Conservation (phyloP, 2,888 invertebrate genomes). For the Tolmerus cingulatus region DNA sequence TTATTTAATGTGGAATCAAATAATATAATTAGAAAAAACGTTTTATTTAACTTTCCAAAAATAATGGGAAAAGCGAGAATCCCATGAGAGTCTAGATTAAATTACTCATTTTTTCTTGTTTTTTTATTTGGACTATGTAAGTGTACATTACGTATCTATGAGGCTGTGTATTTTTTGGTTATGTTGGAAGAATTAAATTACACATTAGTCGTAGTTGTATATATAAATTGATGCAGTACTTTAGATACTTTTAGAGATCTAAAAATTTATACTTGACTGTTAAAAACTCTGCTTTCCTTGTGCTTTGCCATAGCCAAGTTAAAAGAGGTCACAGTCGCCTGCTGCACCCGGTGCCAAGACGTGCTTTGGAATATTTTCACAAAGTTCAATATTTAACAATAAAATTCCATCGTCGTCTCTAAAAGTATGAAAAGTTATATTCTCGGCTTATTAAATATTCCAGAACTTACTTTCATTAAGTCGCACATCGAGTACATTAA, state of each 20-base stretch:
- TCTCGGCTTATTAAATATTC: constrained; percentile 47
- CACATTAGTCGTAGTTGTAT: no score
- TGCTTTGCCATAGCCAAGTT: not conserved
- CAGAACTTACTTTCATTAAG: constrained; percentile 48
- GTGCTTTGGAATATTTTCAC: constrained; percentile 27
- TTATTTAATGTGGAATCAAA: no score
- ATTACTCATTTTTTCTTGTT: no score
- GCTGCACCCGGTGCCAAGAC: not conserved
- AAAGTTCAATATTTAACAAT: constrained; percentile 41
- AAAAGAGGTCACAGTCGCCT: not conserved
- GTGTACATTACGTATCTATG: no score
- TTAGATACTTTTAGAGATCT: not conserved
- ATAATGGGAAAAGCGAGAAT: no score
- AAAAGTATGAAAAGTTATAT: constrained; percentile 43
- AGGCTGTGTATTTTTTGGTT: no score
- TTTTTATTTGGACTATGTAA: no score
- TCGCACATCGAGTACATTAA: constrained; percentile 47
- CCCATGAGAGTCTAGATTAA: no score
- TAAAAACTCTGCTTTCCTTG: not conserved
- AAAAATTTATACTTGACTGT: not conserved
- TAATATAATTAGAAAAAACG: no score
- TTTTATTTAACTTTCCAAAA: no score
- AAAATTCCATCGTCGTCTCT: constrained; percentile 17
- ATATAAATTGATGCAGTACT: not conserved
- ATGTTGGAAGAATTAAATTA: no score